phyloP scores from a whole-genome alignment of 2,113 vertebrate species.

The Forbesichthys papilliferus region DNA sequence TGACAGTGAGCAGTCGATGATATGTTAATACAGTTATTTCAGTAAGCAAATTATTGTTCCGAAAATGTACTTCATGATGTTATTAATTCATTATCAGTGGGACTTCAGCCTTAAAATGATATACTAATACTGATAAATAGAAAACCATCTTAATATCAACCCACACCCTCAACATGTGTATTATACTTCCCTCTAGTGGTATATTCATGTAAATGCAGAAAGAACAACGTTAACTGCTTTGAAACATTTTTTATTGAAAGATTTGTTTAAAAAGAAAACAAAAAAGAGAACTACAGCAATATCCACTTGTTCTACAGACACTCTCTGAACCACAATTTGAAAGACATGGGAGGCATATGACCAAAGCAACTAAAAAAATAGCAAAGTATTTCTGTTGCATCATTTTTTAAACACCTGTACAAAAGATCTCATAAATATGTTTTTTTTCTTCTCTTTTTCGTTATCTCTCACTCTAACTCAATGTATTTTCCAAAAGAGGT shows the following conservation, averaged over 20 bases:
- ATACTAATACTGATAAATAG: no score
- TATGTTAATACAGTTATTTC: constrained; percentile 32
- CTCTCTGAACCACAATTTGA: constrained; percentile 87
- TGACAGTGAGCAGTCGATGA: not conserved
- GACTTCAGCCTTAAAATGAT: no score
- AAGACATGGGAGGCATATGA: constrained; percentile 86
- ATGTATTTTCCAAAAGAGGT: constrained; percentile 80
- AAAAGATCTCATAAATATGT: constrained; percentile 87
- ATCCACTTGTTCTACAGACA: constrained; percentile 98
- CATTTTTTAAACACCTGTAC: constrained; percentile 85
- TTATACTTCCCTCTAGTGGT: constrained; percentile 47
- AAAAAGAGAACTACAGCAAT: constrained; percentile 86
- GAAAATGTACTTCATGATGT: no score
- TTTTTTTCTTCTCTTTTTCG: constrained; percentile 60
- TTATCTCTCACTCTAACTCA: constrained; percentile 23
- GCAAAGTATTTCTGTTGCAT: constrained; percentile 79
- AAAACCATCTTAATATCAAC: no score
- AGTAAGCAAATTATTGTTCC: no score
- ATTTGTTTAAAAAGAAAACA: constrained; percentile 89
- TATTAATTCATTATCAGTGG: no score
- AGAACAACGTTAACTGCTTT: constrained; percentile 33
- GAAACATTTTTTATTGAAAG: constrained; percentile 91
- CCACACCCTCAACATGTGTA: not conserved
- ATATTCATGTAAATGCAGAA: not conserved
- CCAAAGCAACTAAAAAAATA: constrained; percentile 89